These are phyloP conservation scores for Belonocnema kinseyi DNA, from an alignment of 1,140 invertebrate genomes.

Conservation along the genomic window DNA sequence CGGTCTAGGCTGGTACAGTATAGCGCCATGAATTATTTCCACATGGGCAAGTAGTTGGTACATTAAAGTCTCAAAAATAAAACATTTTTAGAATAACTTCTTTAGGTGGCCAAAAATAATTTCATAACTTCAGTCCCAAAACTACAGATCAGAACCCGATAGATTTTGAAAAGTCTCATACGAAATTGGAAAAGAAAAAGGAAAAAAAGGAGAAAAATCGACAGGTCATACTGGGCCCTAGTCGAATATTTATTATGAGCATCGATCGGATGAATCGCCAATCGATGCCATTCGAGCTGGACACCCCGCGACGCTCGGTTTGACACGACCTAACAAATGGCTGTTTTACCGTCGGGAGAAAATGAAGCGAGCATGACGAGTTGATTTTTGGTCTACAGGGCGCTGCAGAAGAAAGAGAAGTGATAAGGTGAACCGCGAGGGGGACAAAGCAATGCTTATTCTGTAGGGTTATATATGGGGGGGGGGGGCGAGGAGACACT, in stretches of 20 bases:
- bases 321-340: slow-evolving; percentile 75
- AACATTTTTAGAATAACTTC: no score
- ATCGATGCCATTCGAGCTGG: slow-evolving; percentile 71
- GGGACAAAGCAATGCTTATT: slow-evolving; percentile 37
- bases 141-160: no score
- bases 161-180: background rate
- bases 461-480: slow-evolving; percentile 30
- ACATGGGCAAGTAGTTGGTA: no score
- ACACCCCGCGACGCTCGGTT: slow-evolving; percentile 73
- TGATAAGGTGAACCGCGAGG: slow-evolving; percentile 25
- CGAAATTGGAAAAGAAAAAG: background rate
- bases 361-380: slow-evolving; percentile 76
- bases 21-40: no score
- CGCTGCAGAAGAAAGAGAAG: slow-evolving; percentile 48
- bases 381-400: slow-evolving; percentile 71
- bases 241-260: slow-evolving; percentile 71
- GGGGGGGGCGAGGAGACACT: slow-evolving; percentile 63
- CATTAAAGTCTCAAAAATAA: no score
- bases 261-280: slow-evolving; percentile 74
- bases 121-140: no score
- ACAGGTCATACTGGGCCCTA: slow-evolving; percentile 50
- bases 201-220: slow-evolving; percentile 44
- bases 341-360: slow-evolving; percentile 75
- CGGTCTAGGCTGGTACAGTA: no score
- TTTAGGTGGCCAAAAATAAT: no score